A percentile compares a stretch with the other conserved stretches of the same genome.
Evolutionary conservation across 2,797 vertebrate species (phyloP).

Genomic region (Pelochelys cantorii): DNA sequence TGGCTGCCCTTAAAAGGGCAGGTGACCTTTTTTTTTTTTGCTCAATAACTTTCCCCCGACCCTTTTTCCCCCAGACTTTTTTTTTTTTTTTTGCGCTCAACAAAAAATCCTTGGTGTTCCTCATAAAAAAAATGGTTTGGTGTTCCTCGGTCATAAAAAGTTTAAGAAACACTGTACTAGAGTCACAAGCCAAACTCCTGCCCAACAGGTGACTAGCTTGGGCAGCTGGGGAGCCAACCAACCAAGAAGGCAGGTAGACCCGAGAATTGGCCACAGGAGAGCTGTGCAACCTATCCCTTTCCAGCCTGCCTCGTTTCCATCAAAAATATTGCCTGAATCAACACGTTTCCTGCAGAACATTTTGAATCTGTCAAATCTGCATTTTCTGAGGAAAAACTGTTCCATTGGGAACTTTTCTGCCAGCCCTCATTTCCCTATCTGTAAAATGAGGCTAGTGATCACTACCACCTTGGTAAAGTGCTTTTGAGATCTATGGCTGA

Average conservation of each 20-base stretch:
- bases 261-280: no score
- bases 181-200: background rate
- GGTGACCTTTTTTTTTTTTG: no score
- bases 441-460: background rate
- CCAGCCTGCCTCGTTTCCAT: background rate
- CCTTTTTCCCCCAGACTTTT: no score
- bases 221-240: no score
- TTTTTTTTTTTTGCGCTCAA: no score
- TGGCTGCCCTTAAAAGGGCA: no score
- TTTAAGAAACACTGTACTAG: no score
- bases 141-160: no score
- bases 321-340: background rate
- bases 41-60: no score
- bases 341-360: background rate
- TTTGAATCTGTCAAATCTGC: background rate
- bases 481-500: background rate
- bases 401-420: background rate
- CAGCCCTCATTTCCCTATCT: background rate
- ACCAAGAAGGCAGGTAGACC: no score
- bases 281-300: background rate
- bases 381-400: background rate
- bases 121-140: no score
- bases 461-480: background rate
- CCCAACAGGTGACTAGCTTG: background rate
- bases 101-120: no score